Base-by-base conservation (phyloP, 2,113 vertebrate species). In the Orycteropus afer region DNA sequence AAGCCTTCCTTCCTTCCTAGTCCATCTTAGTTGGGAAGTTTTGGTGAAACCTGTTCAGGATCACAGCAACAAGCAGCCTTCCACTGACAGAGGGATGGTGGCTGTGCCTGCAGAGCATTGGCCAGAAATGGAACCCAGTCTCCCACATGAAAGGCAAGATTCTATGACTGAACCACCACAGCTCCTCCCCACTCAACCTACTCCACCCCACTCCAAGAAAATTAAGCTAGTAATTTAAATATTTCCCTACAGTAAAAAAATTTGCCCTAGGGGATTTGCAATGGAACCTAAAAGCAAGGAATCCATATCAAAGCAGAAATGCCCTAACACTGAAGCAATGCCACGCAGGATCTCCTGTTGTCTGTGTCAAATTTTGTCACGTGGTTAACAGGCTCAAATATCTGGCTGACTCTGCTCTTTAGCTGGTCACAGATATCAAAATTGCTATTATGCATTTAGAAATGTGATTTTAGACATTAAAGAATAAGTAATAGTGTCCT, bases 121-220 rank as follows among this genome's bases (percentile, higher is more conserved):
- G 14, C 65, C 34, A n/a, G 65, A 17, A 69, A 69, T 37, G 17
- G 27, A 69, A 37, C 13, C 34, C 8, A 37, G 65, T n/a, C 34
- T 37, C 32, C 18, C 11, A 11, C 15, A 18, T 18, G 34, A 69
- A 69, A n/a, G 34, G 17, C 34, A 69, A 69, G 34, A n/a, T 11
- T 69, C 34, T 69, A n/a, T 17, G 37, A 67, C 34, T n/a, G 14
- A 34, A 67, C 65, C 34, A 37, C n/a, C 34, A 37, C 65, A 37
- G 65, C 34, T 17, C 34, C 13, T n/a, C 34, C 13, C 65, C 34
- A 37, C 34, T 69, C 34, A 20, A 20, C 59, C 10, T 57, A 40
- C 11, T 11, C 1, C 45, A 11, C 9, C 27, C 18, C 0, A 0
- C 1, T 6, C 3, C 2, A n/a, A 15, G 20, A 73, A 71, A 55